These are phyloP conservation scores for Tetropium fuscum DNA, from an alignment of 2,888 invertebrate genomes.

Conservation along the genomic window DNA sequence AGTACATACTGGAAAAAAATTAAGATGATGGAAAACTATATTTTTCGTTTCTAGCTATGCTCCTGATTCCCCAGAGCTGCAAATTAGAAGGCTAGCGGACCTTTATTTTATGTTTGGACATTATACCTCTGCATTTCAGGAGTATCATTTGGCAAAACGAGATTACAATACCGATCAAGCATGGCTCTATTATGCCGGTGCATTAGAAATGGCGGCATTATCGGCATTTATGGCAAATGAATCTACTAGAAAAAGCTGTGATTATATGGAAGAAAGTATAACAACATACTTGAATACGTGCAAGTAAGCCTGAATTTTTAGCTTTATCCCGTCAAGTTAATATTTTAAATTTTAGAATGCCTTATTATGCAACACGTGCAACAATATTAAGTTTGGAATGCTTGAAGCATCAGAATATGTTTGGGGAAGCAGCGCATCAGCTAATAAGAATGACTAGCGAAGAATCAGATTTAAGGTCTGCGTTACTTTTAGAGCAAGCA, in stretches of 20 bases:
- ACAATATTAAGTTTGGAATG: slow-evolving; percentile 92
- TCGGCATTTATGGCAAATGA: slow-evolving; percentile 92
- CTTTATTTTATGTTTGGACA: slow-evolving; percentile 96
- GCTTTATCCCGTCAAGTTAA: too few relatives aligned
- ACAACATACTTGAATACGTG: slow-evolving; percentile 91
- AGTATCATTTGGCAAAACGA: slow-evolving; percentile 96
- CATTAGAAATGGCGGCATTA: slow-evolving; percentile 95
- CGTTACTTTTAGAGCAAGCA: slow-evolving; percentile 94
- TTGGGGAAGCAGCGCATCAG: slow-evolving; percentile 95
- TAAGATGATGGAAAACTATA: too few relatives aligned
- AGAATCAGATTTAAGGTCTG: slow-evolving; percentile 96
- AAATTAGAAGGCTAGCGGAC: slow-evolving; percentile 93
- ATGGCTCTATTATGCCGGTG: slow-evolving; percentile 97
- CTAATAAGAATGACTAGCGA: slow-evolving; percentile 96
- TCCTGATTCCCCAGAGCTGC: slow-evolving; percentile 89
- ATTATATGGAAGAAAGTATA: slow-evolving; percentile 96
- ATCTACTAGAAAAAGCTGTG: slow-evolving; percentile 80
- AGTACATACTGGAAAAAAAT: slow-evolving; percentile 59
- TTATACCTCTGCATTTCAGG: slow-evolving; percentile 91
- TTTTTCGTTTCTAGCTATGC: slow-evolving; percentile 75
- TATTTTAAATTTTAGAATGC: slow-evolving; percentile 72
- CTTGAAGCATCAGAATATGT: slow-evolving; percentile 80
- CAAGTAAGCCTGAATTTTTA: slow-evolving; percentile 70
- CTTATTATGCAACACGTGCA: slow-evolving; percentile 92
- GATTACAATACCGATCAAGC: slow-evolving; percentile 98